Base-by-base conservation (phyloP, 2,888 invertebrate species). In the Torymus aiolomorphi region DNA sequence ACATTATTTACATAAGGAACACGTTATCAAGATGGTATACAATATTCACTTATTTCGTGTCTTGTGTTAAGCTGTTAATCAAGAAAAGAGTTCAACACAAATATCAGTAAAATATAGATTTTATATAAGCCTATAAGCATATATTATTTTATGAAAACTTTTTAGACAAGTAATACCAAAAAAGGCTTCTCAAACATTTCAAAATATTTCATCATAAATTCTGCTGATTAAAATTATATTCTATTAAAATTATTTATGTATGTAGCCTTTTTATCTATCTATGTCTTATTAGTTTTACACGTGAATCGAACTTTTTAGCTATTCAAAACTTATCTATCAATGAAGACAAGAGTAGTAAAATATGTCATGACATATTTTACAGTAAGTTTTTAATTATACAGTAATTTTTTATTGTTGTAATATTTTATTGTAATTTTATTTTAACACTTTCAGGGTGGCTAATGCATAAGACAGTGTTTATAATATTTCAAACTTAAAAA, bases 1-100 rank as follows among this genome's bases (percentile, higher is more conserved):
- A 16, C 11, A 67, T 14, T 76, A 76, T 76, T 76, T 76, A 76
- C 75, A 76, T 8, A 61, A 76, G 61, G 52, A 76, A 52, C 67
- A 61, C 56, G 52, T 59, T 51, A 73, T 74, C 12, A n/a, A 59
- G 13, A 66, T 74, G 24, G 16, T 66, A 65, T 13, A 20, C 4
- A 42, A 42, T 42, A 56, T 65, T 20, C 20, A 73, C 54, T 54
- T 42, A 54, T 12, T 11, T 61, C 52, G 49, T 71, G 49, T n/a
- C 42, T 71, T 24, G 2, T 49, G 11, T 62, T 73, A 63, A 14
- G 5, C 12, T 56, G 42, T 67, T 67, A 76, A 76, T 67, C 61
- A 18, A 76, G 75, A 76, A 66, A 75, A 76, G 67, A 76, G 75
- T 76, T 31, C 66, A 61, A 71, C 18, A 20, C 14, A 20, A 2